Base-by-base conservation (phyloP, 2,113 vertebrate genomes). In the Chaetops frenatus region DNA sequence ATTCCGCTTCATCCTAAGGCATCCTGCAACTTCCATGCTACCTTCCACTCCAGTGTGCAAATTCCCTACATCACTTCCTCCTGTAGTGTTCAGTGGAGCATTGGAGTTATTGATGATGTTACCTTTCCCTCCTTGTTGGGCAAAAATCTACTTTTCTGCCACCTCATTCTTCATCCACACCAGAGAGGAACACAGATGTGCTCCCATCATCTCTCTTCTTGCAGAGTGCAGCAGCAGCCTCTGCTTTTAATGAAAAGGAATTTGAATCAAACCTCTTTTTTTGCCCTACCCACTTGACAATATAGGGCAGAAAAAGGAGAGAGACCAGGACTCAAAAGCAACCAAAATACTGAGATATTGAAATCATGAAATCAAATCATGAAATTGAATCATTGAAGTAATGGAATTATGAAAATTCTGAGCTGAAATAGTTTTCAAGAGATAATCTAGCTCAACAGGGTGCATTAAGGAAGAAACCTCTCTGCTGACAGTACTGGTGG, bases 11-110 rank as follows among this genome's bases (percentile, higher is more conserved):
- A 35, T 17, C 18, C 20, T 23, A 73, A 81, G 27, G 22, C 28
- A 45, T 66, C 69, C 47, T 82, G 27, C 14, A 88, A 45, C 16
- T 42, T 67, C 10, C 9, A 3, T 19, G 19, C 25, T 50, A 22
- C 36, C 47, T 70, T 81, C 33, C 3, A 1, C 47, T 74, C 44
- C 29, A 44, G 23, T 1, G 3, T 22, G 33, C 33, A 79, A 60
- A 82, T 44, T 92, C 47, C 44, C 12, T 53, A 33, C 35, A 36
- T 12, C 16, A 7, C 36, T 70, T 64, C 38, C 33, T 71, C 10
- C 38, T 3, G 0, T 0, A 21, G 18, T 12, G 21, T 21, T 72
- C 4, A 1, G 8, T 2, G 36, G 11, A 12, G 12, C 10, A 42
- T 3, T 15, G 13, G 13, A 31, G 12, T 15, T 51, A 40, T 12